Evolutionary conservation across 2,888 invertebrate species (phyloP).

Genomic region (Drosophila kambysellisi): DNA sequence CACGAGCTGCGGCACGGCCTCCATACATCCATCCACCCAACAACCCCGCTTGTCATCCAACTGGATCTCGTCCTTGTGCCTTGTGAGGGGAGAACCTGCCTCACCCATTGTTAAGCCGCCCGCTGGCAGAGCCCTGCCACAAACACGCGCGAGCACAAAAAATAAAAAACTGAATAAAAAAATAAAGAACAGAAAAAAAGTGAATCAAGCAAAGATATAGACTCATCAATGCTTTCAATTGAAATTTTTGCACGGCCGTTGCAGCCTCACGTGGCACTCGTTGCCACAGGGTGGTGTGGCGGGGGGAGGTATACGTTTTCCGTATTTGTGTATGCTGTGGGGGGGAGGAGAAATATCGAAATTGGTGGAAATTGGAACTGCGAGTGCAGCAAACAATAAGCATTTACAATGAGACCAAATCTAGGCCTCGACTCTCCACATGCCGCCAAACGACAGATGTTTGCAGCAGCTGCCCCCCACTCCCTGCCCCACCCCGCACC

Average conservation of each 20-base stretch:
- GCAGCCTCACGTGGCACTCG: slow-evolving; percentile 51
- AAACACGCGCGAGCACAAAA: slow-evolving; percentile 49
- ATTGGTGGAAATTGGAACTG: slow-evolving; percentile 70
- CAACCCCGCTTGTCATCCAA: neutral
- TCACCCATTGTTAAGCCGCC: slow-evolving; percentile 46
- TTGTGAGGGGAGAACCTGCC: neutral
- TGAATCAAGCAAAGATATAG: slow-evolving; percentile 57
- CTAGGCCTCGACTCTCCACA: slow-evolving; percentile 45
- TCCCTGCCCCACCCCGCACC: neutral
- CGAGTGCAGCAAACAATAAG: slow-evolving; percentile 70
- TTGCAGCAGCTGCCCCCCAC: slow-evolving; percentile 16
- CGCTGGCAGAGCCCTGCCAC: slow-evolving; percentile 63
- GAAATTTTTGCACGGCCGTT: slow-evolving; percentile 75
- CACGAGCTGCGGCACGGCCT: slow-evolving; percentile 28
- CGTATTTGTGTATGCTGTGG: slow-evolving; percentile 56
- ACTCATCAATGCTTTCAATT: slow-evolving; percentile 77
- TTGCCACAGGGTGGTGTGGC: neutral
- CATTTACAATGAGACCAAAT: slow-evolving; percentile 53
- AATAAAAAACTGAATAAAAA: slow-evolving; percentile 1
- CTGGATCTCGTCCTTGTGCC: slow-evolving; percentile 9
- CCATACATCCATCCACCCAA: neutral
- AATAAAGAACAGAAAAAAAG: neutral
- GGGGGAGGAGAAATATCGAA: slow-evolving; percentile 32
- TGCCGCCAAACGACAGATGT: slow-evolving; percentile 43
- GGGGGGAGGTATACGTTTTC: slow-evolving; percentile 10